Evolutionary conservation across 2,888 invertebrate genomes (phyloP), one percentile per base, ranked within the genome.

Genomic region (Phrixothrix hirtus): DNA sequence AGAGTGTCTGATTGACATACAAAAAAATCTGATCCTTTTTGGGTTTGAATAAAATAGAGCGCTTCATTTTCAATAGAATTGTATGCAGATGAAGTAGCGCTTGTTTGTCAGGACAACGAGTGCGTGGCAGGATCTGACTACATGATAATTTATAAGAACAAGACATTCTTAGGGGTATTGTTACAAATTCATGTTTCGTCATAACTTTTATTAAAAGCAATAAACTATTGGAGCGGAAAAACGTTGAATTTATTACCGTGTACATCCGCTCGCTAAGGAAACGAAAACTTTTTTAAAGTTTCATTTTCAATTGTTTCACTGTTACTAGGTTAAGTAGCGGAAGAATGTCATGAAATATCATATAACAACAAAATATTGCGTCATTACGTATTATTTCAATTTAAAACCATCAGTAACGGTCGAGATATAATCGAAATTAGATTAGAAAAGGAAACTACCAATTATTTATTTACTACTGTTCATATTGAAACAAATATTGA

Each of bases 81-180:
- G 69, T 69, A 69, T 69, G 69, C 63, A 69, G 68, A 69, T 69
- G 61, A 66, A 63, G 58, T 61, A 61, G 64, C 59, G 67, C 68
- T 68, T 69, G 68, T 69, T 68, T 69, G 69, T 69, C 69, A 69
- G 61, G 46, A 57, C 59, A 48, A 50, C 21, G 38, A 45, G 51
- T 51, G 51, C 39, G 51, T 51, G 44, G 51, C 51, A 50, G 31
- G 16, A 31, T 15, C 21, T 39, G 51, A 51, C 51, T 45, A 45
- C 39, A 44, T 44, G 34, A 51, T 51, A 51, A 51, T 51, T 51
- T 51, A 51, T 39, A 50, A 38, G 30, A 45, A 51, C 45, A 43
- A 50, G 50, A 50, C 50, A 26, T 43, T 30, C 39, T 10, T 45
- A 39, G 17, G 21, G 34, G 45, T 26, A 44, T 50, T 50, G 50